Evolutionary conservation across 2,113 vertebrate genomes (phyloP).

Genomic region (Galeopterus variegatus): DNA sequence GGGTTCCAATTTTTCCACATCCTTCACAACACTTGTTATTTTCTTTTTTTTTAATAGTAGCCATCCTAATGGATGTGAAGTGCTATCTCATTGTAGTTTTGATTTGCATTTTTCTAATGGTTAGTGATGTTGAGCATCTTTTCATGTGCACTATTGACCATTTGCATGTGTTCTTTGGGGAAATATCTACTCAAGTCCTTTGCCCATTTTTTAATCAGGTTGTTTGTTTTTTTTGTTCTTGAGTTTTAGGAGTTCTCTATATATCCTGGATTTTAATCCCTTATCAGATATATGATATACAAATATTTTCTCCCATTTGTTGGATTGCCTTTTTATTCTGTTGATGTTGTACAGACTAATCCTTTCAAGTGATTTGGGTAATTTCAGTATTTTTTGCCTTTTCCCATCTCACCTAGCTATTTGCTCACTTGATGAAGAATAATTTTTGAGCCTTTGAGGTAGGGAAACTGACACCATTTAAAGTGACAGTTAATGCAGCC

Average conservation of each 20-base stretch:
- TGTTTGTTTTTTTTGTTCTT: neutral
- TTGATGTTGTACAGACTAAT: neutral
- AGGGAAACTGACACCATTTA: conserved; percentile 32
- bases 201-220: neutral
- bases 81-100: neutral
- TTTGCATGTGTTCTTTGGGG: neutral
- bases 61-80: neutral
- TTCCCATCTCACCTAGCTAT: neutral
- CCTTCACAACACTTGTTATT: neutral
- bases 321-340: neutral
- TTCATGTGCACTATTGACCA: neutral
- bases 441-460: conserved; percentile 53
- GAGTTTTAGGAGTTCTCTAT: neutral
- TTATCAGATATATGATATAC: neutral
- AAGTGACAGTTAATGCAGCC: neutral
- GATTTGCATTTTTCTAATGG: neutral
- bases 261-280: neutral
- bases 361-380: neutral
- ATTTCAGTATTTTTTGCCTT: neutral
- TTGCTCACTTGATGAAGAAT: conserved; percentile 40
- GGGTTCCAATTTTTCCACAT: neutral
- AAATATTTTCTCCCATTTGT: conserved; percentile 7
- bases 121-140: neutral
- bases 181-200: neutral
- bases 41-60: neutral